Conservation (phyloP, 2,797 vertebrate species). For the Pangasius sanitwongsei region DNA sequence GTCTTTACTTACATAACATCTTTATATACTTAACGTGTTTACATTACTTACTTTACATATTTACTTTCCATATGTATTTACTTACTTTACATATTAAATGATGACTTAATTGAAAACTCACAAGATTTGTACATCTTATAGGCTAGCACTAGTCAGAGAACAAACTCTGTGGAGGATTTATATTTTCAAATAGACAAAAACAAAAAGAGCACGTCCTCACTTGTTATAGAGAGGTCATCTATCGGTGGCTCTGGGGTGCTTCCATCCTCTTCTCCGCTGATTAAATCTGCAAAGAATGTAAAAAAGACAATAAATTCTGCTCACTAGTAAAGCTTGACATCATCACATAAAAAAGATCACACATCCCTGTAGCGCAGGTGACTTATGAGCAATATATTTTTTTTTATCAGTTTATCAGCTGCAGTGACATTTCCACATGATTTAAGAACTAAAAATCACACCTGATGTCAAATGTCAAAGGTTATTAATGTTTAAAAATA, state of each 20-base stretch:
- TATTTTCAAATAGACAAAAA: background rate
- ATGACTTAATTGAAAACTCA: background rate
- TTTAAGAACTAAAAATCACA: background rate
- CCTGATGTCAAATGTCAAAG: background rate
- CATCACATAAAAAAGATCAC: background rate
- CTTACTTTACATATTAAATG: background rate
- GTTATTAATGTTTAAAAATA: background rate
- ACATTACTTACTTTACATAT: background rate
- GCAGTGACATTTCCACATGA: background rate
- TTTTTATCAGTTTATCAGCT: background rate
- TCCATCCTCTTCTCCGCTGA: conserved; percentile 78
- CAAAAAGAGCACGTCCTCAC: conserved; percentile 63
- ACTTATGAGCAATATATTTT: background rate
- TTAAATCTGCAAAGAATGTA: conserved; percentile 62
- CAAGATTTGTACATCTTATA: background rate
- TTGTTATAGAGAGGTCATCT: conserved; percentile 60
- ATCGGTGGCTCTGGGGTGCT: conserved; percentile 69
- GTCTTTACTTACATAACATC: background rate
- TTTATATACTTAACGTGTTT: background rate
- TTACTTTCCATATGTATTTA: background rate
- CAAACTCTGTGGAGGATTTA: background rate
- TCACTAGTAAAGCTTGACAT: background rate
- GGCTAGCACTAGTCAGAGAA: background rate
- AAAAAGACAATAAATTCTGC: background rate
- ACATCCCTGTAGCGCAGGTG: background rate